Evolutionary conservation across 1,140 invertebrate species (phyloP).

Genomic region (Bombus difficillimus): DNA sequence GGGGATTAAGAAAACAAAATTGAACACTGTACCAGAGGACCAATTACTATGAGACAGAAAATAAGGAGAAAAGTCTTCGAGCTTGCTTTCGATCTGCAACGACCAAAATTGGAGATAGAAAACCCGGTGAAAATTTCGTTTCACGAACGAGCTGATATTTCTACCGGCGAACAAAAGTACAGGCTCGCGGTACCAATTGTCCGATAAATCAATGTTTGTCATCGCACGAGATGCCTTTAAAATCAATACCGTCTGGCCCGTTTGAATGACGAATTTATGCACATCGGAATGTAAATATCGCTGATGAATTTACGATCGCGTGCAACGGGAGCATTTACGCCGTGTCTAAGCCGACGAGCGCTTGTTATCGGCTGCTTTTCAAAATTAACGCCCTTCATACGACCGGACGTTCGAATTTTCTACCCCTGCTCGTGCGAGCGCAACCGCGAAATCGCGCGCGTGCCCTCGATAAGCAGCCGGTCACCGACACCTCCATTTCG

Average conservation of each 20-base stretch:
- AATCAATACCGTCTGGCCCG: slow-evolving; percentile 22
- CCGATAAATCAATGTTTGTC: slow-evolving; percentile 5
- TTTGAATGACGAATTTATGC: slow-evolving; percentile 24
- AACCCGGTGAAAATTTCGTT: background rate
- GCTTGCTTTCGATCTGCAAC: background rate
- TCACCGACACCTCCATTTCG: slow-evolving; percentile 27
- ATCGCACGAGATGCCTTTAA: background rate
- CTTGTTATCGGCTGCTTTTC: slow-evolving; percentile 37
- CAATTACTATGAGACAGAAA: too few species aligned
- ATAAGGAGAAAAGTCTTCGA: background rate
- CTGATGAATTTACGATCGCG: slow-evolving; percentile 32
- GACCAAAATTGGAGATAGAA: background rate
- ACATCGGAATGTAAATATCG: slow-evolving; percentile 34
- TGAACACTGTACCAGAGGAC: too few species aligned
- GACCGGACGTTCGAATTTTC: slow-evolving; percentile 19
- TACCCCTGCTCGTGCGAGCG: background rate
- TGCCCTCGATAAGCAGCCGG: slow-evolving; percentile 30
- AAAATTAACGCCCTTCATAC: slow-evolving; percentile 41
- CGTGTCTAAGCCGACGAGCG: slow-evolving; percentile 27
- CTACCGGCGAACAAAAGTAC: background rate
- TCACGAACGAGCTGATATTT: background rate
- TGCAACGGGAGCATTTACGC: slow-evolving; percentile 2
- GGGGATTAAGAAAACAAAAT: background rate
- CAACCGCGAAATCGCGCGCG: slow-evolving; percentile 15
- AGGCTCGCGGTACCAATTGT: background rate